These are phyloP conservation scores for Clivina fossor DNA, from an alignment of 2,888 invertebrate genomes.

Conservation along the genomic window DNA sequence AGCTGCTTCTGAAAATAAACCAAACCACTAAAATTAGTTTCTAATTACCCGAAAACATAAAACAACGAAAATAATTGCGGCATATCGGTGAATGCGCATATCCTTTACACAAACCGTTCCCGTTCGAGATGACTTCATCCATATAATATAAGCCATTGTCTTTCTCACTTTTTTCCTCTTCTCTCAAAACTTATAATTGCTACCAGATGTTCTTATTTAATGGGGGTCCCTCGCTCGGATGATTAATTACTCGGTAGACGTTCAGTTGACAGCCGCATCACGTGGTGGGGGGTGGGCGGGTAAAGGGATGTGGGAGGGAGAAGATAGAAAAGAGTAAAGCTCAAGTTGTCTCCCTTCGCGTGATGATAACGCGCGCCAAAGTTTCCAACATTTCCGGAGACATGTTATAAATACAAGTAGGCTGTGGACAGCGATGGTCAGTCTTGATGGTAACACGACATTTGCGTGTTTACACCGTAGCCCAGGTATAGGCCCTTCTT, in stretches of 20 bases:
- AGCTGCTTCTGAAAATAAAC: no score
- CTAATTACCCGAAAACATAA: no score
- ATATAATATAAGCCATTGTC: slow-evolving; percentile 25
- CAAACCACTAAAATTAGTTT: no score
- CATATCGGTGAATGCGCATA: no score
- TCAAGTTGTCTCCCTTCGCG: slow-evolving; percentile 13
- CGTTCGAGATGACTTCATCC: no score
- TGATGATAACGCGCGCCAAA: slow-evolving; percentile 15
- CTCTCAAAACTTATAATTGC: slow-evolving; percentile 31
- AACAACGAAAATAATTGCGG: no score
- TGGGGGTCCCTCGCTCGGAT: slow-evolving; percentile 23
- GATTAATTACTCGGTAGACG: slow-evolving; percentile 30
- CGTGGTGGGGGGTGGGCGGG: not conserved
- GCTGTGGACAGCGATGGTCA: no score
- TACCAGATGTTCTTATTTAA: slow-evolving; percentile 32
- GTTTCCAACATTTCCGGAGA: slow-evolving; percentile 23
- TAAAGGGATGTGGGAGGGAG: no score
- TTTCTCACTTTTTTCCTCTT: slow-evolving; percentile 20
- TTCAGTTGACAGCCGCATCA: slow-evolving; percentile 27
- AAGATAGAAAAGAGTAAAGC: not conserved
- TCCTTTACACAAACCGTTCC: no score
- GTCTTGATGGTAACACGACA: no score
- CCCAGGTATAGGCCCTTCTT: no score
- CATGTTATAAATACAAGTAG: slow-evolving; percentile 24
- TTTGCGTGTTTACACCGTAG: no score